Evolutionary conservation across 2,797 vertebrate genomes (phyloP).

Genomic region (Aldrovandia affinis): DNA sequence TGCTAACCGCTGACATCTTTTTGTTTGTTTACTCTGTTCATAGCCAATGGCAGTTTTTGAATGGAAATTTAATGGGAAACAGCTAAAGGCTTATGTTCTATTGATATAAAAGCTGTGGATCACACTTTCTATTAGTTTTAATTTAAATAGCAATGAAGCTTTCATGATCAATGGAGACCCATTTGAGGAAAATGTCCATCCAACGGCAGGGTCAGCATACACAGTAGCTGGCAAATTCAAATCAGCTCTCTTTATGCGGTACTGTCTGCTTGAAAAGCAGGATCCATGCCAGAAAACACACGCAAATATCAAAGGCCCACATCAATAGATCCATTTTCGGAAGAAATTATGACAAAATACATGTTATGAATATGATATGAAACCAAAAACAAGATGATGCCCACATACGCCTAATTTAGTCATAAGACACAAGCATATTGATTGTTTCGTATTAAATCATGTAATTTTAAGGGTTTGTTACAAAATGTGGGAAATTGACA

Average conservation of each 20-base stretch:
- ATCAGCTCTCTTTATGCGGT: background rate
- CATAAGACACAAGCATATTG: background rate
- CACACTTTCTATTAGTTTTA: background rate
- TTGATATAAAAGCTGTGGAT: background rate
- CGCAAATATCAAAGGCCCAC: background rate
- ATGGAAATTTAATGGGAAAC: background rate
- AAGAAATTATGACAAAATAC: background rate
- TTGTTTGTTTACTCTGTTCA: background rate
- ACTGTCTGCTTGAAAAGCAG: background rate
- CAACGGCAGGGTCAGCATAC: background rate
- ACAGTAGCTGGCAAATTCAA: background rate
- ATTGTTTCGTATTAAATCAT: background rate
- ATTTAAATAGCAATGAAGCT: background rate
- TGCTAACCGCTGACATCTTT: background rate
- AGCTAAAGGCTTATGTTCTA: background rate
- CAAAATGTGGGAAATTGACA: background rate
- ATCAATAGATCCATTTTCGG: background rate
- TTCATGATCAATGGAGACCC: background rate
- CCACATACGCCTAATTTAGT: background rate
- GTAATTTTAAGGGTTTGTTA: background rate
- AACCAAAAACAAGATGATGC: background rate
- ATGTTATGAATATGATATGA: background rate
- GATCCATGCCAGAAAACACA: background rate
- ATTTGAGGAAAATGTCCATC: background rate
- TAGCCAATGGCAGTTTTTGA: background rate